These are phyloP conservation scores for Didymodactylos carnosus DNA, from an alignment of 2,888 invertebrate genomes.

Conservation along the genomic window DNA sequence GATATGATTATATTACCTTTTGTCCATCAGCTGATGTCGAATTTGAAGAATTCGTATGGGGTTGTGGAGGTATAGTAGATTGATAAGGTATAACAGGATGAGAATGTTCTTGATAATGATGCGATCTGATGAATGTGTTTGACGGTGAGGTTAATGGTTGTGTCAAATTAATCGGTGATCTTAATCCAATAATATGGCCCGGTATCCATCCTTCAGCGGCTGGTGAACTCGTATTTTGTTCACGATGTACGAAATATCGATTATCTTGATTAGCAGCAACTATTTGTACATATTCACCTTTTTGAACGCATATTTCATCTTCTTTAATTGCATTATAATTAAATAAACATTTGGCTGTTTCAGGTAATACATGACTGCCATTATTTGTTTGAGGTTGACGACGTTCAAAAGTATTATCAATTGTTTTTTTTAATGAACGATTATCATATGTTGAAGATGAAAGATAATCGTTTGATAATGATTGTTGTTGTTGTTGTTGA, in stretches of 20 bases:
- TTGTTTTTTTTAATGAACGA: neutral
- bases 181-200: constrained; percentile 21
- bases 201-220: constrained; percentile 35
- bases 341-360: neutral
- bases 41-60: neutral
- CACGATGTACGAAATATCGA: constrained; percentile 27
- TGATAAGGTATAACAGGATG: neutral
- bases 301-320: constrained; percentile 33
- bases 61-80: neutral
- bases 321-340: constrained; percentile 31
- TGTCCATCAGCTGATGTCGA: neutral
- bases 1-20: neutral
- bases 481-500: too few species aligned
- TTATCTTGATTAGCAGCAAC: constrained; percentile 28
- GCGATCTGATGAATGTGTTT: too few species aligned
- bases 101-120: neutral
- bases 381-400: too few species aligned
- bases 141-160: too few species aligned
- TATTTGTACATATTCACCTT: constrained; percentile 34
- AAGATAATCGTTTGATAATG: too few species aligned
- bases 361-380: too few species aligned
- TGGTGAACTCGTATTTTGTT: constrained; percentile 25
- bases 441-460: neutral
- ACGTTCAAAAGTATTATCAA: too few species aligned
- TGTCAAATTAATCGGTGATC: neutral